These are phyloP conservation scores for Tanaodytes sp. DNA, from an alignment of 2,888 invertebrate genomes.

Conservation along the genomic window DNA sequence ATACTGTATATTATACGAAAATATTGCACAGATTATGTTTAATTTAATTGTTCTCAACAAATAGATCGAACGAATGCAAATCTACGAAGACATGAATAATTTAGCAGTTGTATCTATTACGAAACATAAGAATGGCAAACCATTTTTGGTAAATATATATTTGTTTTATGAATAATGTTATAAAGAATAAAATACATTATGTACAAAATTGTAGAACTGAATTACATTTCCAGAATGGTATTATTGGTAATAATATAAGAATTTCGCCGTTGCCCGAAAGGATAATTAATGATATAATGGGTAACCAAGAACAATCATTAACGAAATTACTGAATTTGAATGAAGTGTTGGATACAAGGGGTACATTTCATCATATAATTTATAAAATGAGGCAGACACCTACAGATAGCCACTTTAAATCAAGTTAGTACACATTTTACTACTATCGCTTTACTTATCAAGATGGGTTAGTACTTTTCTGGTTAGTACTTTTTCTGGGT, in stretches of 20 bases:
- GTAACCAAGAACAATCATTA: not conserved
- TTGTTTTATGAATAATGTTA: too few species aligned
- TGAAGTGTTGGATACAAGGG: not conserved
- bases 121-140: constrained; percentile 32
- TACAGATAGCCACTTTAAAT: not conserved
- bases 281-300: constrained; percentile 33
- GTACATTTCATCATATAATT: constrained; percentile 60
- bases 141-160: constrained; percentile 58
- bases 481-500: too few species aligned
- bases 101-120: constrained; percentile 56
- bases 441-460: too few species aligned
- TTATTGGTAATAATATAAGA: constrained; percentile 53
- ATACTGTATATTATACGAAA: too few species aligned
- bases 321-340: not conserved
- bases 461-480: too few species aligned
- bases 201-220: too few species aligned
- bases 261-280: constrained; percentile 57
- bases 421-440: constrained; percentile 50
- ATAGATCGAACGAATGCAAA: too few species aligned
- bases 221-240: constrained; percentile 54
- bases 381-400: constrained; percentile 44
- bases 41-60: too few species aligned
- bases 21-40: too few species aligned
- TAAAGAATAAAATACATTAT: too few species aligned
- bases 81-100: constrained; percentile 55